phyloP scores from a whole-genome alignment of 2,888 invertebrate species.

The Cataglyphis altisquamis region DNA sequence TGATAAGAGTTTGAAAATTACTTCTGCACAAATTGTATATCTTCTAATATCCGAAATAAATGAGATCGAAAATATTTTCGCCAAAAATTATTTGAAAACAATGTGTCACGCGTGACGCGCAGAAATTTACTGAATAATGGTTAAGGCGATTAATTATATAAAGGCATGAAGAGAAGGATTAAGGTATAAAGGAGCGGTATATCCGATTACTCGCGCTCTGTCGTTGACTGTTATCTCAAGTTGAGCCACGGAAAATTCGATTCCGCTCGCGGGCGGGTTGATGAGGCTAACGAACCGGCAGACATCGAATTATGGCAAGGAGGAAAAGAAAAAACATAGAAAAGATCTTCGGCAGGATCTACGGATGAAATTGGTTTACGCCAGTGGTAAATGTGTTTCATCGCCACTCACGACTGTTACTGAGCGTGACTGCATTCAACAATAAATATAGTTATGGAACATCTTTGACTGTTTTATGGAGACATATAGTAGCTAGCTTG shows the following conservation, averaged over 20 bases:
- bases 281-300: conserved; percentile 61
- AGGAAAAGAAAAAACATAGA: conserved; percentile 32
- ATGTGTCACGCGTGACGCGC: not conserved
- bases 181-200: conserved; percentile 2
- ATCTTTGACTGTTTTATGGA: conserved; percentile 20
- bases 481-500: not conserved
- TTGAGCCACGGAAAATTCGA: conserved; percentile 71
- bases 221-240: conserved; percentile 48
- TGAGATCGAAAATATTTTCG: not conserved
- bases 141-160: conserved; percentile 11
- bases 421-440: conserved; percentile 9
- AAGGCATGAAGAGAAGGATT: not conserved
- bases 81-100: not conserved
- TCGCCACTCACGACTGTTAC: conserved; percentile 15
- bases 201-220: conserved; percentile 70
- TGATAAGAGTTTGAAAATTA: not conserved
- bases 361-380: conserved; percentile 48
- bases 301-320: conserved; percentile 55
- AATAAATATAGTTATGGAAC: conserved; percentile 39
- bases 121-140: not conserved
- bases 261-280: conserved; percentile 64
- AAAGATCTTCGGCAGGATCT: conserved; percentile 44
- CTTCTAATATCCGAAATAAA: not conserved
- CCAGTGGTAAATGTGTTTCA: conserved; percentile 41
- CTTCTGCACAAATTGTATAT: not conserved